A percentile compares a stretch with the other conserved stretches of the same genome.
These are phyloP conservation scores for Alloscopus bannaensis DNA, from an alignment of 2,888 invertebrate species.

Conservation along the genomic window DNA sequence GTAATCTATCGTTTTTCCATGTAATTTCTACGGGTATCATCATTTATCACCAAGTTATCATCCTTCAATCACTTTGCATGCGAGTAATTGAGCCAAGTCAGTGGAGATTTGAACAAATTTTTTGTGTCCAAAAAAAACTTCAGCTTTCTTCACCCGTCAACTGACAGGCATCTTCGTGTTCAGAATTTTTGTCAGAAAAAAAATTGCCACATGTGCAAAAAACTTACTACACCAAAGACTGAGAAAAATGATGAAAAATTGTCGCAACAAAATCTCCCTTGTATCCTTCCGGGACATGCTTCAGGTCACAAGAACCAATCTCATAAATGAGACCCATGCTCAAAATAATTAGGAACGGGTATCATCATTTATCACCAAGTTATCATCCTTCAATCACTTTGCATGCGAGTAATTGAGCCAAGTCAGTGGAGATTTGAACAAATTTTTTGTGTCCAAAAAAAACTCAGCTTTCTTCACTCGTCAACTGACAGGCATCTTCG, in stretches of 20 bases:
- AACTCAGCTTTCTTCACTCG: too few relatives aligned
- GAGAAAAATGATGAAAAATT: conserved; percentile 5
- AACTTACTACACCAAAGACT: conserved; percentile 43
- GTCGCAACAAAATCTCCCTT: conserved; percentile 13
- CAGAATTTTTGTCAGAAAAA: too few relatives aligned
- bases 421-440: too few relatives aligned
- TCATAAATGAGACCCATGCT: conserved; percentile 31
- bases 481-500: too few relatives aligned
- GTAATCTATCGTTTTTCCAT: conserved; percentile 18
- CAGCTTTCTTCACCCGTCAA: too few relatives aligned
- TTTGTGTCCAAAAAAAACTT: too few relatives aligned
- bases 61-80: conserved; percentile 35
- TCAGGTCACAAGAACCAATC: background rate
- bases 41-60: conserved; percentile 46
- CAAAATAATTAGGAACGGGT: conserved; percentile 50
- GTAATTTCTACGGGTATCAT: conserved; percentile 33
- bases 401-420: conserved; percentile 35
- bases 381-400: conserved; percentile 41
- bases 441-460: too few relatives aligned
- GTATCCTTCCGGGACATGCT: conserved; percentile 46
- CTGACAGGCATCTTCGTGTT: too few relatives aligned
- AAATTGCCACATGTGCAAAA: too few relatives aligned
- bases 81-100: conserved; percentile 36
- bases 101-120: too few relatives aligned
- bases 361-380: conserved; percentile 45